Base-by-base conservation (phyloP, 2,113 vertebrate species). In the Cyanoliseus patagonus region DNA sequence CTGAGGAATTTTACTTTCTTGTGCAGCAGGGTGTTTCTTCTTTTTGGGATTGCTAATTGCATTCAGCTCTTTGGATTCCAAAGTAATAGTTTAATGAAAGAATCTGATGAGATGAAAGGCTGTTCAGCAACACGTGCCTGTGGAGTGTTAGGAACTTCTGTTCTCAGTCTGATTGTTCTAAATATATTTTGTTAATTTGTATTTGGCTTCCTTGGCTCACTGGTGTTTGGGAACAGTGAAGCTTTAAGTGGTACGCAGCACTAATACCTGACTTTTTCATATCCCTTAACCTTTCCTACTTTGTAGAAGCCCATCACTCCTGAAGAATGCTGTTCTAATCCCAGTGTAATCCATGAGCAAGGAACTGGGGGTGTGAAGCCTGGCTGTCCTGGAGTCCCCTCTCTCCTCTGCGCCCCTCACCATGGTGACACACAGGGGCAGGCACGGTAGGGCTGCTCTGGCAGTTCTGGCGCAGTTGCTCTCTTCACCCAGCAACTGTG, bases 341-440 rank as follows among this genome's bases (percentile, higher is more conserved):
- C 30, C 24, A 10, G 35, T 0, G 0, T 47, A 14, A 61, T 28
- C 27, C 5, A 3, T 20, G 30, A 35, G 74, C 10, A 17, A 11
- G 4, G 19, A 37, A 25, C 19, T 0, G 0, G 20, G 6, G 44
- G 37, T 10, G 22, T 16, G 11, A 24, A 42, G 25, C n/a, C 39
- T 3, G 6, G 61, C 82, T 92, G 59, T 41, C 11, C 39, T 17
- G 2, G 19, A 5, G 46, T 8, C 24, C 51, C 41, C 4, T 7
- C n/a, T 41, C 49, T 53, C 27, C 17, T 31, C 1, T 0, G 5
- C 15, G 16, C 15, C 37, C 41, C 62, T 25, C 3, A 3, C 67
- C 6, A 0, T 6, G 22, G 57, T 35, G 57, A 35, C 5, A 28
- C 13, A 24, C 18, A 10, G 44, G 55, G 14, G 1, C 15, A 11